These are phyloP conservation scores for Diadegma fenestrale DNA, from an alignment of 2,888 invertebrate genomes.

Conservation along the genomic window DNA sequence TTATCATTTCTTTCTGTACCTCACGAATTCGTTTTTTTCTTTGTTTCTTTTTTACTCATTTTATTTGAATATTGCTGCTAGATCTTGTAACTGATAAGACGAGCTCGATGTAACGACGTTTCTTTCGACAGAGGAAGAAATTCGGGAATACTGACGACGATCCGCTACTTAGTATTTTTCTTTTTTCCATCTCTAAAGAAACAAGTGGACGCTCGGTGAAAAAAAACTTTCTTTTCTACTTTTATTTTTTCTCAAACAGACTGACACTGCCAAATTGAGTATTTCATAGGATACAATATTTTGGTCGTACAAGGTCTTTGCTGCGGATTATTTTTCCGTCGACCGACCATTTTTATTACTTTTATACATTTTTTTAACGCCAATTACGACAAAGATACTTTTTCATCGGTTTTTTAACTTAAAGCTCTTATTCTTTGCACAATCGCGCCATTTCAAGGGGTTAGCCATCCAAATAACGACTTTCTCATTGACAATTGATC, in stretches of 20 bases:
- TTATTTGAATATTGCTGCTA: conserved; percentile 30
- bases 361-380: conserved; percentile 12
- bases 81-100: conserved; percentile 34
- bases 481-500: not conserved
- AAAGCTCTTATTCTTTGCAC: not conserved
- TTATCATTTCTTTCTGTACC: conserved; percentile 20
- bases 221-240: conserved; percentile 19
- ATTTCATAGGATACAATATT: conserved; percentile 61
- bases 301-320: conserved; percentile 44
- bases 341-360: not conserved
- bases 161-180: conserved; percentile 57
- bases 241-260: conserved; percentile 52
- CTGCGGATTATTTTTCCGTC: conserved; percentile 7
- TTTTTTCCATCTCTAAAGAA: conserved; percentile 8
- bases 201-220: conserved; percentile 23
- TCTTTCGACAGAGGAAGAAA: conserved; percentile 10
- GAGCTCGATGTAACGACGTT: conserved; percentile 15
- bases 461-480: not conserved
- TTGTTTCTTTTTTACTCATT: not conserved
- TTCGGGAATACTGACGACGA: conserved; percentile 45
- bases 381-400: not conserved
- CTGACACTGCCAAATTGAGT: conserved; percentile 68
- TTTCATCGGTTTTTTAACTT: not conserved
- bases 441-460: not conserved
- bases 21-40: conserved; percentile 2